phyloP scores from a whole-genome alignment of 2,888 invertebrate genomes.

The Idaea straminata region DNA sequence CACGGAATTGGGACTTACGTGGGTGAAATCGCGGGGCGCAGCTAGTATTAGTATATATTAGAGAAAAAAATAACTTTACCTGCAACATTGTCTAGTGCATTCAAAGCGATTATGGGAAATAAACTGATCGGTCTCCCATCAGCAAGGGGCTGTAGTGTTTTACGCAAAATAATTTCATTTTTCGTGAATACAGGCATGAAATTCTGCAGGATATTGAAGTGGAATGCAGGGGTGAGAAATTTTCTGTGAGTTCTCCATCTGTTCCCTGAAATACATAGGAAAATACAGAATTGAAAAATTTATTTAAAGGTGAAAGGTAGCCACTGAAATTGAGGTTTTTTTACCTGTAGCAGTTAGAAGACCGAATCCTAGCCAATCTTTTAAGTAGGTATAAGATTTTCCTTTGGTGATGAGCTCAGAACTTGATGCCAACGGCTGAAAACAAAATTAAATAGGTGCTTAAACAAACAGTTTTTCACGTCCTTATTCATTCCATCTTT shows the following conservation, averaged over 20 bases:
- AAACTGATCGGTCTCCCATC: conserved; percentile 75
- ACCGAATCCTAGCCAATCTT: conserved; percentile 78
- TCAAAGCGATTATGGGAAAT: conserved; percentile 80
- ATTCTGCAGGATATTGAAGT: conserved; percentile 87
- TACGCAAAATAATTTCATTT: conserved; percentile 78
- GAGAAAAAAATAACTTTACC: conserved; percentile 33
- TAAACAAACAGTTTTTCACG: not conserved
- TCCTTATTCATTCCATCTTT: too few relatives aligned
- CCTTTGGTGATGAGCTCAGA: conserved; percentile 74
- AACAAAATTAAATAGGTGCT: conserved; percentile 13
- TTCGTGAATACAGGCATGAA: conserved; percentile 85
- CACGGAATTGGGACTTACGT: too few relatives aligned
- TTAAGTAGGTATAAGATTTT: conserved; percentile 64
- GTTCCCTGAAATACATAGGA: conserved; percentile 43
- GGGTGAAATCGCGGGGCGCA: too few relatives aligned
- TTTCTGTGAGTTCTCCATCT: conserved; percentile 85
- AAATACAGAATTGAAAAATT: not conserved
- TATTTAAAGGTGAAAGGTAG: not conserved
- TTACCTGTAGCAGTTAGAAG: conserved; percentile 75
- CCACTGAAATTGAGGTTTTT: not conserved
- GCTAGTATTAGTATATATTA: not conserved
- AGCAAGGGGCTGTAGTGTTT: conserved; percentile 69
- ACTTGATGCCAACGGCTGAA: conserved; percentile 65
- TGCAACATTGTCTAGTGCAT: conserved; percentile 71
- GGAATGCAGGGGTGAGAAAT: conserved; percentile 88